Percentiles rank a stretch among this genome's conserved stretches.
phyloP scores from a whole-genome alignment of 2,888 invertebrate species.

The Nemapogon koenigi region DNA sequence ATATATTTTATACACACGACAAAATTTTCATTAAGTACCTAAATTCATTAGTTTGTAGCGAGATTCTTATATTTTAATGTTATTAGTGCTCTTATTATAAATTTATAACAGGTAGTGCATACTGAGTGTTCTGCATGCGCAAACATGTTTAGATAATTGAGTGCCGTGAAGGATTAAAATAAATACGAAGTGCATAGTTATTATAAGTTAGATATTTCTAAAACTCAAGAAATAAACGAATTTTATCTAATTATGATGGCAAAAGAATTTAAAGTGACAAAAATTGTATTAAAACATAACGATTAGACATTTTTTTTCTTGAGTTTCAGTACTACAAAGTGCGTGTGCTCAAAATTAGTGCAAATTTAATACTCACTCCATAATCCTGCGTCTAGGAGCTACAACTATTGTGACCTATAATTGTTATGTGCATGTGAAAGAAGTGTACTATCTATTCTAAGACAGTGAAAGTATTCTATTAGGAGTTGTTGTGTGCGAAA shows the following conservation, averaged over 20 bases:
- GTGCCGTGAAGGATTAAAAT: background rate
- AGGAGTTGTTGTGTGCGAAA: constrained; percentile 38
- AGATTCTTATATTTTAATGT: too few relatives aligned
- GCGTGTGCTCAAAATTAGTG: constrained; percentile 19
- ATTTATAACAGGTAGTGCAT: constrained; percentile 6
- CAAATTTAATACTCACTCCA: constrained; percentile 3
- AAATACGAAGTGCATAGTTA: constrained; percentile 17
- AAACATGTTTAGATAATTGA: constrained; percentile 4
- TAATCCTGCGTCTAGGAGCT: constrained; percentile 4
- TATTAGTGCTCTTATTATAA: too few relatives aligned
- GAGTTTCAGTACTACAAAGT: constrained; percentile 38
- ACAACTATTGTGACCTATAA: constrained; percentile 4
- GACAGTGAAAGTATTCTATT: constrained; percentile 50
- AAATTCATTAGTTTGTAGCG: too few relatives aligned
- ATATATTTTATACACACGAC: too few relatives aligned
- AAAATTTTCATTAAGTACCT: too few relatives aligned
- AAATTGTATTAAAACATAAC: background rate
- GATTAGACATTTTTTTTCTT: constrained; percentile 23
- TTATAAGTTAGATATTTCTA: constrained; percentile 12
- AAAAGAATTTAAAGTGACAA: constrained; percentile 11
- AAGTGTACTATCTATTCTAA: constrained; percentile 39
- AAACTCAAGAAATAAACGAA: constrained; percentile 14
- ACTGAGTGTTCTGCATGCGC: constrained; percentile 9
- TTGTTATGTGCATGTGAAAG: constrained; percentile 1
- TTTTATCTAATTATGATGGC: too few relatives aligned